Evolutionary conservation across 2,113 vertebrate genomes (phyloP).

Genomic region (Ondatra zibethicus): DNA sequence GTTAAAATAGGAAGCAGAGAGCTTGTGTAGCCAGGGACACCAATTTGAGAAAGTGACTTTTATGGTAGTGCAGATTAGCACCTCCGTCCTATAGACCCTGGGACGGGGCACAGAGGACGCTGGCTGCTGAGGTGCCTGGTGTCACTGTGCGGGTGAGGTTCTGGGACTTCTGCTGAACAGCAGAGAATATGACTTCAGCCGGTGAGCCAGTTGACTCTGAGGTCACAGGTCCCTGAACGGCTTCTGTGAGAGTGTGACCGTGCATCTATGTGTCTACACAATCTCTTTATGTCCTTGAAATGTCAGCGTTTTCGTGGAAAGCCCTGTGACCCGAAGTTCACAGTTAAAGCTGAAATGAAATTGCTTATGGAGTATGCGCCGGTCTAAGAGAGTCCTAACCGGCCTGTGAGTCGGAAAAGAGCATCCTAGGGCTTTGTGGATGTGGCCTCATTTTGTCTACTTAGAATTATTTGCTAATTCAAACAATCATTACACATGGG

Average conservation of each 20-base stretch:
- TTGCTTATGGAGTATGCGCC: no score
- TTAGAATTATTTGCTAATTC: neutral
- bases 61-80: neutral
- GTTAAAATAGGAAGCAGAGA: neutral
- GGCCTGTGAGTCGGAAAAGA: neutral
- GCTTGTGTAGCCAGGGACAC: neutral
- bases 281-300: neutral
- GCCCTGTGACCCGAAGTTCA: neutral
- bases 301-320: neutral
- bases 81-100: neutral
- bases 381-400: neutral
- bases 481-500: neutral
- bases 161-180: neutral
- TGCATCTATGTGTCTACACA: rapidly evolving
- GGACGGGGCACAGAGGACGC: neutral
- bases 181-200: neutral
- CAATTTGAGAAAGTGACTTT: neutral
- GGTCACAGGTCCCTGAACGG: neutral
- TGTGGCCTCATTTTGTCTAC: neutral
- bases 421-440: neutral
- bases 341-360: neutral
- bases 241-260: neutral
- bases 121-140: no score
- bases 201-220: neutral
- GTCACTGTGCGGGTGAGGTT: neutral